Evolutionary conservation across 2,113 vertebrate genomes (phyloP).

Genomic region (Paratilapia polleni): DNA sequence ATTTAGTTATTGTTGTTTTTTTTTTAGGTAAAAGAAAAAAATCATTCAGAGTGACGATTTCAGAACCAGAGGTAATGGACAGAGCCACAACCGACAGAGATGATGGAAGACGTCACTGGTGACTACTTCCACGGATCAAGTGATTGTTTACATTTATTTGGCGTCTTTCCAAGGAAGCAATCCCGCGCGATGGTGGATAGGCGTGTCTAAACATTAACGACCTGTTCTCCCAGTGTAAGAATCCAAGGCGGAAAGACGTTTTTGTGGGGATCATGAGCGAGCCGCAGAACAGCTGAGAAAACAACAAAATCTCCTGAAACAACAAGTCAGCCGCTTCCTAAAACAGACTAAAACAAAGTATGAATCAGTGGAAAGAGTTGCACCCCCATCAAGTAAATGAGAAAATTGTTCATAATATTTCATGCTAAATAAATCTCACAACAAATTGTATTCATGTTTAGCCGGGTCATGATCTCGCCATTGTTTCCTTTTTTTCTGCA

Average conservation of each 20-base stretch:
- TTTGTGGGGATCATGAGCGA: neutral
- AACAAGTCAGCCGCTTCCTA: neutral
- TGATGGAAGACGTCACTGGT: neutral
- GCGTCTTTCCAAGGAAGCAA: neutral
- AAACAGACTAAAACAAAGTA: neutral
- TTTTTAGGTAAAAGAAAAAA: neutral
- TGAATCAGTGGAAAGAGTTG: neutral
- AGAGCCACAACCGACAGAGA: neutral
- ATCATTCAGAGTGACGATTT: slow-evolving; percentile 11
- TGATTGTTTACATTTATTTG: neutral
- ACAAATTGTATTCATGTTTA: neutral
- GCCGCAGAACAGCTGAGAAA: neutral
- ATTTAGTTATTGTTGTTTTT: neutral
- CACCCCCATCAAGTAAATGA: neutral
- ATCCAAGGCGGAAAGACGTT: neutral
- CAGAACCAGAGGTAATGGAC: slow-evolving; percentile 33
- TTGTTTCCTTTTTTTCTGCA: neutral
- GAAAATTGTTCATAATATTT: neutral
- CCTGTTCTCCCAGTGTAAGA: neutral
- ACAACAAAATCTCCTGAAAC: neutral
- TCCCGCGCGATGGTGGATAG: neutral
- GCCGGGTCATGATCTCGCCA: neutral
- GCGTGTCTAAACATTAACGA: slow-evolving; percentile 4
- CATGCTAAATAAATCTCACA: neutral
- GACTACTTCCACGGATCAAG: neutral